phyloP scores from a whole-genome alignment of 2,888 invertebrate species.

The Laspeyria flexula region DNA sequence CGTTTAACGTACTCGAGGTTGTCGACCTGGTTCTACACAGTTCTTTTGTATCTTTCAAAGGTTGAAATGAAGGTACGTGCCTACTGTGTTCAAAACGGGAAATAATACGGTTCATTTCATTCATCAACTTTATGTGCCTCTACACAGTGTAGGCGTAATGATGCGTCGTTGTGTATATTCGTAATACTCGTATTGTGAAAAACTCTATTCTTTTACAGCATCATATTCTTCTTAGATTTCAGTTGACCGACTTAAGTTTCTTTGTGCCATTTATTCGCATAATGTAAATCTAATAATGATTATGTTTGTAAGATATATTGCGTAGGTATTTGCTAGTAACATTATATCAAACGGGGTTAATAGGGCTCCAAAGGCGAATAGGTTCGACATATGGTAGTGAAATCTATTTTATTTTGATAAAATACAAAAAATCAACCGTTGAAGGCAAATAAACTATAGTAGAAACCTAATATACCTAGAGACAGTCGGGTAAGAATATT shows the following conservation, averaged over 20 bases:
- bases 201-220: constrained; percentile 4
- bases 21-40: constrained; percentile 68
- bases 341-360: too few species aligned
- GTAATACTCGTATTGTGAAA: constrained; percentile 10
- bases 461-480: too few species aligned
- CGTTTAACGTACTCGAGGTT: constrained; percentile 68
- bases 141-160: constrained; percentile 34
- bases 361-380: too few species aligned
- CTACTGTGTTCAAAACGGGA: constrained; percentile 77
- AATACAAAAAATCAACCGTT: too few species aligned
- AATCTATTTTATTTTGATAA: too few species aligned
- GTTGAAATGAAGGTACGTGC: constrained; percentile 71
- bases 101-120: constrained; percentile 81
- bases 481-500: too few species aligned
- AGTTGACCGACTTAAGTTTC: not conserved
- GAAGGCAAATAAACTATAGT: too few species aligned
- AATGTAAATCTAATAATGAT: not conserved
- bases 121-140: constrained; percentile 50
- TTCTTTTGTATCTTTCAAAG: constrained; percentile 71
- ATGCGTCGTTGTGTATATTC: constrained; percentile 15
- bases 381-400: too few species aligned
- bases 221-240: not conserved
- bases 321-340: too few species aligned
- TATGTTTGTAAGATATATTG: not conserved
- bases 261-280: not conserved